Base-by-base conservation (phyloP, 2,797 vertebrate genomes). In the Enteromius viviparus region DNA sequence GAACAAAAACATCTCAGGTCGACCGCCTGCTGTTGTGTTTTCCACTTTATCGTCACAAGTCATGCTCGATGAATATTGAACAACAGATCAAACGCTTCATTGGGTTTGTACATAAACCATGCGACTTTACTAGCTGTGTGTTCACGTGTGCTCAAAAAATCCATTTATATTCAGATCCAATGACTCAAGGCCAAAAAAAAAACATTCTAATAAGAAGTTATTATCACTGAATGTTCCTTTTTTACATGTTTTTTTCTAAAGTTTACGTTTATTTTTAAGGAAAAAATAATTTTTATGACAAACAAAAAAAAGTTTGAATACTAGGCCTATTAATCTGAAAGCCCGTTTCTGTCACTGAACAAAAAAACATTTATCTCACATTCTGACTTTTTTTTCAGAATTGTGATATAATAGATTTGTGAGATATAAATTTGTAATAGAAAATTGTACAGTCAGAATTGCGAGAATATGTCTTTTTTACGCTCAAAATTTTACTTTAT, bases 1-100 rank as follows among this genome's bases (percentile, higher is more conserved):
- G 32, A 29, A 14, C 55, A 65, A 58, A 65, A 71, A 71, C 40
- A 80, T 69, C 78, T 85, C 70, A 76, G 1, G 45, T 53, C 21
- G 9, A 65, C 34, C 19, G 5, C 6, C 49, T 53, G 21, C 65
- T 45, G 78, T 58, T 32, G 6, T 15, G 51, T 51, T 68, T 74
- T 71, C 15, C 53, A 10, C 34, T 70, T 58, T 9, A 58, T 17
- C 77, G 2, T 69, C 14, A 17, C 2, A n/a, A 62, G 21, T 49
- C 53, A 64, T 49, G 55, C 55, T 65, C 0, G 0, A 47, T 6
- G 6, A 53, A 53, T 40, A 74, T 26, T 51, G n/a, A 64, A 74
- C 29, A 51, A 42, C 69, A 74, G 42, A 64, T 26, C 42, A 51
- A 81, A 49, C 1, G 3, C 26, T 15, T 21, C 19, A 37, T 7